Base-by-base conservation (phyloP, 2,797 vertebrate species). In the Halcyon chelicuti region DNA sequence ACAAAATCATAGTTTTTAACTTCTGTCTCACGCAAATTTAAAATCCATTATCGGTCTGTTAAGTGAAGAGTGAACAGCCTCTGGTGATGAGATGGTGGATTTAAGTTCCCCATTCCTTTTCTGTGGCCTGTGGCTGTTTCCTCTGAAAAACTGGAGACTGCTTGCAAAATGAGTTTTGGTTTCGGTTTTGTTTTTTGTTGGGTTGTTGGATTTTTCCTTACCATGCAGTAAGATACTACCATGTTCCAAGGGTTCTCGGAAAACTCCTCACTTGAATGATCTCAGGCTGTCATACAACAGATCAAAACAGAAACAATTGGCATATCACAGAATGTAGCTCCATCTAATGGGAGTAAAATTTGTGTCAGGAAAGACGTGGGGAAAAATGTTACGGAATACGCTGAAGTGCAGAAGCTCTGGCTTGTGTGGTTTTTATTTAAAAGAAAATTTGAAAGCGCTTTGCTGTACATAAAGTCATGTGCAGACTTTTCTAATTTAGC, bases 401-500 rank as follows among this genome's bases (percentile, higher is more conserved):
- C 39, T 63, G 35, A 78, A 72, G 58, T 78, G 67, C 42, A 85
- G 51, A 84, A 91, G 35, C 44, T 91, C 25, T 81, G 47, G 18
- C 44, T 82, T 2, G 1, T 57, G 14, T 57, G 11, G 16, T 52
- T 92, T 82, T 78, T 87, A 49, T 67, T 85, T 67, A 63, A 85
- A 90, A 76, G 44, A 81, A 78, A 70, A 92, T 77, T 61, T 29
- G 51, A 28, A 51, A 40, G 17, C 25, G 11, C 60, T 84, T 86
- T 91, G 10, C 44, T 60, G 25, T 66, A 51, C 12, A 4, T 67
- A 66, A 73, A 54, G 12, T 55, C 62, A 55, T 3, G 12, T 47
- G 8, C 51, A 90, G 35, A 16, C 35, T 85, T 93, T 94, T 90
- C 60, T 92, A 47, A 67, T 94, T 92, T 89, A 63, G 28, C 39